Conservation (phyloP, 2,113 vertebrate genomes). For the Tenrec ecaudatus region DNA sequence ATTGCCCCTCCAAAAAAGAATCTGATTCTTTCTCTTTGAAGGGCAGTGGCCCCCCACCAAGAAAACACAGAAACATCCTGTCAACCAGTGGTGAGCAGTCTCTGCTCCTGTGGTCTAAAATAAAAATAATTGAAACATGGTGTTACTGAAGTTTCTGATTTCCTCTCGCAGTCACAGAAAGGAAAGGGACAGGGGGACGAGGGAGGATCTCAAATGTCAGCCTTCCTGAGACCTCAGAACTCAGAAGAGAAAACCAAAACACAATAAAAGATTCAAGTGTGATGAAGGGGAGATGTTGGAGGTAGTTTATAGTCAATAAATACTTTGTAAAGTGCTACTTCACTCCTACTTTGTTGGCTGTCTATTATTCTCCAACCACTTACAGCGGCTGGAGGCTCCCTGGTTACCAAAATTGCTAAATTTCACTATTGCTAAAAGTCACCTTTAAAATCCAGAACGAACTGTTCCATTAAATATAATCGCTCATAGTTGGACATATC, state of each 20-base stretch:
- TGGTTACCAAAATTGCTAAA: neutral
- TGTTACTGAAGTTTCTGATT: constrained; percentile 65
- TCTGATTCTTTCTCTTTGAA: constrained; percentile 74
- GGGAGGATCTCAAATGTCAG: constrained; percentile 54
- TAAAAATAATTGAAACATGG: constrained; percentile 81
- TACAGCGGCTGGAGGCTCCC: neutral
- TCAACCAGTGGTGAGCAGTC: constrained; percentile 59
- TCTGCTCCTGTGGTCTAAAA: constrained; percentile 77
- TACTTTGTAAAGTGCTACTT: neutral
- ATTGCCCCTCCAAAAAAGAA: constrained; percentile 50
- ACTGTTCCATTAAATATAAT: neutral
- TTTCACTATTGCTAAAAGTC: neutral
- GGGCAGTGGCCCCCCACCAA: constrained; percentile 52
- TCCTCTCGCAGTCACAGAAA: constrained; percentile 52
- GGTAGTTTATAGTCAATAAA: neutral
- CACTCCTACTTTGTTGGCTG: neutral
- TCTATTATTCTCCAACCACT: neutral
- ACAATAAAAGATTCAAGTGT: neutral
- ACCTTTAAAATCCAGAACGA: neutral
- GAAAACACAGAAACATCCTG: constrained; percentile 79
- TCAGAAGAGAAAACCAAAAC: constrained; percentile 1
- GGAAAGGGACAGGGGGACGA: constrained; percentile 16
- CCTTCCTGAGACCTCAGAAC: constrained; percentile 62
- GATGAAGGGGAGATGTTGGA: neutral
- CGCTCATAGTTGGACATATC: neutral